Base-by-base conservation (phyloP, 2,888 invertebrate species). In the Pristionchus maxplancki region DNA sequence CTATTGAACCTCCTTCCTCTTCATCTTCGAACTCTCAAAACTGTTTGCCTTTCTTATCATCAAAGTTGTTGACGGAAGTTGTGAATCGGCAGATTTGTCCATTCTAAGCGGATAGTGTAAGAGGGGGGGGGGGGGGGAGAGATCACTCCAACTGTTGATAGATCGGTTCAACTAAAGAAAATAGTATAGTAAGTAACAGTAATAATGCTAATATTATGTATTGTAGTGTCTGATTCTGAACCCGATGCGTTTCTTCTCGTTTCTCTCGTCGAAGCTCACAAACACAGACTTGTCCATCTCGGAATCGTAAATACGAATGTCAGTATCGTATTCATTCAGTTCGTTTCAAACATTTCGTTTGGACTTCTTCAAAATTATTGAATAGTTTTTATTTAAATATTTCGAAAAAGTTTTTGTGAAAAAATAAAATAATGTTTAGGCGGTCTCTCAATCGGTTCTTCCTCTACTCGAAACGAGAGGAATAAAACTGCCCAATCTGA, bases 221-320 rank as follows among this genome's bases (percentile, higher is more conserved):
- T 40, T 78, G 9, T 20, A 81, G 81, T 81, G 81, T 40, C 58
- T n/a, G 86, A 58, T 24, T 78, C 31, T 9, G 86, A 89, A 86
- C 81, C 91, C 28, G 90, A 90, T 31, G 92, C 92, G 71, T 84
- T 89, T 53, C 82, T 88, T n/a, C 88, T 92, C 71, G 90, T 86
- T 11, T 90, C 90, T 44, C 87, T 92, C 13, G 88, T 93, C 13
- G 84, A 89, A 11, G 90, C 91, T 1, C 91, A 92, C 83, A 84
- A 90, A 24, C 86, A 90, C 1, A 74, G 71, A 28, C 88, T 93
- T 11, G 89, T 89, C 0, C 88, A 91, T 74, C 53, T 93, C 17
- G 90, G 90, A 83, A 83, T 92, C 62, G 90, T 90, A 20, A 90
- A 91, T 85, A 90, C 92, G 3, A 83, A 87, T 85, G 90, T 90